Conservation (phyloP, 2,113 vertebrate genomes). For the Bolborhynchus lineola region DNA sequence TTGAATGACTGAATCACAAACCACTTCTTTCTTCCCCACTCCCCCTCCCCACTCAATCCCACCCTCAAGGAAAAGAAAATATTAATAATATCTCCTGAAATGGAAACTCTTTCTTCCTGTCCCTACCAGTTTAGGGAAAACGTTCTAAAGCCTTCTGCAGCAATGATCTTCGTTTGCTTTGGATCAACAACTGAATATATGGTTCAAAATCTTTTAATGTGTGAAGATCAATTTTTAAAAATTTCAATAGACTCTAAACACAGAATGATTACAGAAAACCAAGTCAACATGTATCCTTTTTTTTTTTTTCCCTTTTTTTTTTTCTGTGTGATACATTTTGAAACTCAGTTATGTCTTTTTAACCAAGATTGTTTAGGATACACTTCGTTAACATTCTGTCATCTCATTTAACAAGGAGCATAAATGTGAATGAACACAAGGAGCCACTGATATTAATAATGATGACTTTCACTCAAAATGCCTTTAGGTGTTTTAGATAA, state of each 20-base stretch:
- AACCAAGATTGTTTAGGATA: neutral
- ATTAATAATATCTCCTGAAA: neutral
- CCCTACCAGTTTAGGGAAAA: neutral
- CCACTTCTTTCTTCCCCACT: neutral
- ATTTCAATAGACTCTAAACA: neutral
- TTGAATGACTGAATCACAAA: neutral
- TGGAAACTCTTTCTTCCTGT: neutral
- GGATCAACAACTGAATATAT: neutral
- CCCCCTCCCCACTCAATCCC: rapidly evolving
- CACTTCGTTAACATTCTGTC: neutral
- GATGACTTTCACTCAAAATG: neutral
- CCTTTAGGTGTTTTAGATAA: neutral
- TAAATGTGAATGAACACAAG: neutral
- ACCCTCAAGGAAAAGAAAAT: neutral
- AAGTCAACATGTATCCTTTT: neutral
- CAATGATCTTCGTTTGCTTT: neutral
- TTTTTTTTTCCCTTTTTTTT: neutral
- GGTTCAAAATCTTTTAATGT: neutral
- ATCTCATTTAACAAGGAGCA: neutral
- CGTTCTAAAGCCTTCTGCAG: neutral
- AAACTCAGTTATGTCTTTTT: neutral
- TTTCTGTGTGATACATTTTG: neutral
- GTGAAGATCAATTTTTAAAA: neutral
- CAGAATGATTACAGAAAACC: neutral
- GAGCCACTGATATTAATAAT: neutral